Conservation (phyloP, 2,888 invertebrate genomes). For the Limnephilus lunatus region DNA sequence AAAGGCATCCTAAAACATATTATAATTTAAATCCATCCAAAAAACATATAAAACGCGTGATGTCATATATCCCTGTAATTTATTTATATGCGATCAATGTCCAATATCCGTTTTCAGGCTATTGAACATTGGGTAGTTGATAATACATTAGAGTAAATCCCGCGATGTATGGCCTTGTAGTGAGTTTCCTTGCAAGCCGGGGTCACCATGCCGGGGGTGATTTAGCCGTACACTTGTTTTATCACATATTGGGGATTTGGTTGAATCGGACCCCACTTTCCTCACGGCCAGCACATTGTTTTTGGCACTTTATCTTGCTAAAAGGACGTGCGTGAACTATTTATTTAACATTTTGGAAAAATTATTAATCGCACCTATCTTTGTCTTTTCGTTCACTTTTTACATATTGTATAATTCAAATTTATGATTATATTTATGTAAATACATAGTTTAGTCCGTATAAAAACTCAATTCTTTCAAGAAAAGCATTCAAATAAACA, state of each 20-base stretch:
- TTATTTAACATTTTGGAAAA: neutral
- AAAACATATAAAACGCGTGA: no score
- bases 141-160: conserved; percentile 9
- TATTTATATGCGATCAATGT: neutral
- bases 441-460: no score
- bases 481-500: no score
- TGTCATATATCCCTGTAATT: neutral
- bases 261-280: conserved; percentile 37
- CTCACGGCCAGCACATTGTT: conserved; percentile 56
- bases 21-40: no score
- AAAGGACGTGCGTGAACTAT: conserved; percentile 33
- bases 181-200: neutral
- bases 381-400: no score
- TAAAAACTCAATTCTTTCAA: no score
- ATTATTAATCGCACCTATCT: neutral
- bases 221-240: conserved; percentile 64
- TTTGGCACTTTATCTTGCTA: conserved; percentile 54
- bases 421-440: no score
- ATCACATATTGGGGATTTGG: conserved; percentile 64
- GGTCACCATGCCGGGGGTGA: conserved; percentile 31
- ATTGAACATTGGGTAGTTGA: neutral
- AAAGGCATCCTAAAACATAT: no score
- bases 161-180: neutral
- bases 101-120: neutral
- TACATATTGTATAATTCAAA: no score